Evolutionary conservation across 1,140 invertebrate genomes (phyloP).

Genomic region (Mylabris phalerata): DNA sequence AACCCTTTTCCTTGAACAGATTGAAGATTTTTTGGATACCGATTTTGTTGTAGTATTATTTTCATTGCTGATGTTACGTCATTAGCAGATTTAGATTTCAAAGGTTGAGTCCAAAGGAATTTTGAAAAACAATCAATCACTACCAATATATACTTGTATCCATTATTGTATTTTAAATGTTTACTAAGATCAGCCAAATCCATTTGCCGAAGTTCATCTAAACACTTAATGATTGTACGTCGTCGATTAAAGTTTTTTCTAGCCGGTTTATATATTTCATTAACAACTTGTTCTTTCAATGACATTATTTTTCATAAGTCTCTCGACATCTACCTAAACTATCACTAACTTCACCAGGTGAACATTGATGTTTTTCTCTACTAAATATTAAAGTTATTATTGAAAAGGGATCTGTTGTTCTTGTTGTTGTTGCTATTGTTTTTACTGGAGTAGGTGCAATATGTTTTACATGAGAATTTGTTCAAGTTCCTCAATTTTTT

Average conservation of each 20-base stretch:
- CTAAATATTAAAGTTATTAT: too few relatives aligned
- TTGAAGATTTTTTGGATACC: conserved; percentile 20
- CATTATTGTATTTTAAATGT: conserved; percentile 31
- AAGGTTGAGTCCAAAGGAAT: conserved; percentile 38
- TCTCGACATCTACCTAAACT: too few relatives aligned
- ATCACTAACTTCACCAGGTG: too few relatives aligned
- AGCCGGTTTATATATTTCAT: background rate
- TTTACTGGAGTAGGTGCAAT: too few relatives aligned
- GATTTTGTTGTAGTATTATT: conserved; percentile 1
- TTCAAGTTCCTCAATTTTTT: too few relatives aligned
- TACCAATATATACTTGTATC: conserved; percentile 39
- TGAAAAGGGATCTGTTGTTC: too few relatives aligned
- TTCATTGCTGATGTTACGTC: conserved; percentile 1
- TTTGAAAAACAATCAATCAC: conserved; percentile 44
- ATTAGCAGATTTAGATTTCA: conserved; percentile 36
- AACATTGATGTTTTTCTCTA: too few relatives aligned
- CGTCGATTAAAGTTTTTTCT: conserved; percentile 1
- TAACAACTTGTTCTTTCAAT: background rate
- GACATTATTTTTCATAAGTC: too few relatives aligned
- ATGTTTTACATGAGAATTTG: too few relatives aligned
- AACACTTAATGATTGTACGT: conserved; percentile 17
- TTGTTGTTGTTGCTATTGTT: too few relatives aligned
- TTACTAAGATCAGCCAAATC: conserved; percentile 24
- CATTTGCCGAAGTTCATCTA: conserved; percentile 23
- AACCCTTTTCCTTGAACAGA: conserved; percentile 36